Conservation (phyloP, 2,797 vertebrate genomes). For the Sorex maritimensis region DNA sequence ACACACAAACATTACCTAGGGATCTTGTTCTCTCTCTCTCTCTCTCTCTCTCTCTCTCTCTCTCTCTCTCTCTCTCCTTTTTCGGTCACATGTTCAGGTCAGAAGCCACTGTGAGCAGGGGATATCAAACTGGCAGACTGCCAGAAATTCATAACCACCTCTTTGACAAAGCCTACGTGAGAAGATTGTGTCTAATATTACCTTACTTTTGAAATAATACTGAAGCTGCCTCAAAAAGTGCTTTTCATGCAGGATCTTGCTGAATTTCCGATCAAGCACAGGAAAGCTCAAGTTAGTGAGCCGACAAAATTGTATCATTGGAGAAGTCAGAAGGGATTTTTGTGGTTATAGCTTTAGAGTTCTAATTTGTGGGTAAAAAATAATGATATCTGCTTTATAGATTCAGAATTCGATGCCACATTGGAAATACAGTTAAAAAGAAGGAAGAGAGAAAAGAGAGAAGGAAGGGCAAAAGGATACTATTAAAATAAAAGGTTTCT, state of each 20-base stretch:
- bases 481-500: neutral
- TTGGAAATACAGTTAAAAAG: slow-evolving; percentile 44
- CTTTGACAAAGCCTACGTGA: neutral
- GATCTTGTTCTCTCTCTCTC: neutral
- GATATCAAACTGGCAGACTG: neutral
- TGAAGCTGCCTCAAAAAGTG: neutral
- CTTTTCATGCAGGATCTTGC: slow-evolving; percentile 11
- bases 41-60: neutral
- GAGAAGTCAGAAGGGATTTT: slow-evolving; percentile 61
- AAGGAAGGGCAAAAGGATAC: slow-evolving; percentile 60
- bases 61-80: neutral
- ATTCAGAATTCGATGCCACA: slow-evolving; percentile 67
- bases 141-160: neutral
- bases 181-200: neutral
- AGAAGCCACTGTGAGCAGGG: neutral
- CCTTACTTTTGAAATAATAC: neutral
- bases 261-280: slow-evolving; percentile 37
- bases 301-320: neutral
- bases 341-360: slow-evolving; percentile 62
- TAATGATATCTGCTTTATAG: slow-evolving; percentile 75
- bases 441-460: slow-evolving; percentile 11
- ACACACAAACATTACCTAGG: no score
- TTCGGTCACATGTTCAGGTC: neutral
- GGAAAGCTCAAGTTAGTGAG: slow-evolving; percentile 44
- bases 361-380: slow-evolving; percentile 62